Percentiles rank a stretch among this genome's conserved stretches.
These are phyloP conservation scores for Akabosia matsudoensis DNA, from an alignment of 1,140 invertebrate species.

Conservation along the genomic window DNA sequence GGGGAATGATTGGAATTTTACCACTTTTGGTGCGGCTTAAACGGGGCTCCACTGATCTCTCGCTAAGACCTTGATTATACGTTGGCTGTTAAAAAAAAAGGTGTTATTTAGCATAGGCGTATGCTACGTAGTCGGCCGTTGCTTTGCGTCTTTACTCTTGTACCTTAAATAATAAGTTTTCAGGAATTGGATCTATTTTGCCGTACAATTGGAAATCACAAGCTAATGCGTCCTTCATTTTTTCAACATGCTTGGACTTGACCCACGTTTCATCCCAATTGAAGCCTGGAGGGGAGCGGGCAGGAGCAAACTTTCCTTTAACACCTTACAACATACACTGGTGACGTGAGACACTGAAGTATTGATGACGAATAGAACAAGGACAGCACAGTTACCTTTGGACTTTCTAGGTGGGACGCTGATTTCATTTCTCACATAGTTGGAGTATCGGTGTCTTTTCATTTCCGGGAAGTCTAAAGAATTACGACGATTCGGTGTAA, in stretches of 20 bases:
- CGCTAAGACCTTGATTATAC: too few relatives aligned
- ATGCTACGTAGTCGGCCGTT: neutral
- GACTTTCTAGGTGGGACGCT: neutral
- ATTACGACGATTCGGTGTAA: neutral
- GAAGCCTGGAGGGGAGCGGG: neutral
- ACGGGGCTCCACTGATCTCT: too few relatives aligned
- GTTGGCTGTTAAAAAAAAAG: too few relatives aligned
- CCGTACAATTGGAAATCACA: neutral
- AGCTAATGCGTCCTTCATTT: neutral
- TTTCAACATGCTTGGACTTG: neutral
- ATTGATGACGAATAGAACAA: neutral
- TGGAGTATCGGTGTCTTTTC: neutral
- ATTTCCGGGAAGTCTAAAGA: conserved; percentile 12
- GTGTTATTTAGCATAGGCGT: neutral
- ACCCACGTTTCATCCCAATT: conserved; percentile 9
- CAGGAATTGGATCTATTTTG: neutral
- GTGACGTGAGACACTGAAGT: neutral
- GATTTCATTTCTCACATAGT: conserved; percentile 4
- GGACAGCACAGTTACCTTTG: too few relatives aligned
- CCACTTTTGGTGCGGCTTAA: too few relatives aligned
- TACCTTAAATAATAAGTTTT: conserved; percentile 4
- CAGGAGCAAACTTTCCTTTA: neutral
- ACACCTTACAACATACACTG: neutral
- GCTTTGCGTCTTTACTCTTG: neutral
- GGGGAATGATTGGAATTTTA: too few relatives aligned